Percentiles rank a stretch among this genome's conserved stretches.
These are phyloP conservation scores for Donacobius atricapilla DNA, from an alignment of 2,113 vertebrate genomes.

Conservation along the genomic window DNA sequence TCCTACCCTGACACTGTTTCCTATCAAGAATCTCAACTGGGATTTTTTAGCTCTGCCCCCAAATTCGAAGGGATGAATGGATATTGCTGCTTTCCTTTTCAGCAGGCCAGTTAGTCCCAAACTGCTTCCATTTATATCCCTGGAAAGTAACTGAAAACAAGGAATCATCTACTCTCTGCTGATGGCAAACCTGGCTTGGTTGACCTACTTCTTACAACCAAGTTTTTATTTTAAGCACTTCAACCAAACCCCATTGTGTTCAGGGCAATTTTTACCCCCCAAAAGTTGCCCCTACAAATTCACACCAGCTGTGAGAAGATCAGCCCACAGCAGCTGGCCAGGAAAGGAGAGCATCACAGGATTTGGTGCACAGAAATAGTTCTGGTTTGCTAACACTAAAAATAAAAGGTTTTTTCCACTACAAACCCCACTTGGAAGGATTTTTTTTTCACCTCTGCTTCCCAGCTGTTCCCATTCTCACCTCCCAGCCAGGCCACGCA, in stretches of 20 bases:
- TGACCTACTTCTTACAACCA: neutral
- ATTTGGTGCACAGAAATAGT: rapidly evolving
- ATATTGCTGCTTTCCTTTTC: neutral
- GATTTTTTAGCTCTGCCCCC: neutral
- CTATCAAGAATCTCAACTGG: neutral
- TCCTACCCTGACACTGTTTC: too few species aligned
- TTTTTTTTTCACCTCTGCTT: too few species aligned
- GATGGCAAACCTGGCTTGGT: neutral
- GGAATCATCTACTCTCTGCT: neutral
- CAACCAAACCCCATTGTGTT: neutral
- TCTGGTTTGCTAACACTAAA: neutral
- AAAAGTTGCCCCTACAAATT: neutral
- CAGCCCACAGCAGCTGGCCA: neutral
- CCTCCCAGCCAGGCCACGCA: conserved; percentile 97
- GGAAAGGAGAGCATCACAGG: neutral
- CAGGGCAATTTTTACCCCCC: neutral
- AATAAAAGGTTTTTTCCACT: neutral
- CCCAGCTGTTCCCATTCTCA: conserved; percentile 42
- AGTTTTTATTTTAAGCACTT: neutral
- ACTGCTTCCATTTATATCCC: neutral
- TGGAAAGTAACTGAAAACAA: neutral
- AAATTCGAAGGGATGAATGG: neutral
- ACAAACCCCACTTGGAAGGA: neutral
- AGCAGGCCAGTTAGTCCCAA: neutral
- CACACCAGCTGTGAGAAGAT: neutral